Evolutionary conservation across 1,140 invertebrate genomes (phyloP).

Genomic region (Papilio xuthus): DNA sequence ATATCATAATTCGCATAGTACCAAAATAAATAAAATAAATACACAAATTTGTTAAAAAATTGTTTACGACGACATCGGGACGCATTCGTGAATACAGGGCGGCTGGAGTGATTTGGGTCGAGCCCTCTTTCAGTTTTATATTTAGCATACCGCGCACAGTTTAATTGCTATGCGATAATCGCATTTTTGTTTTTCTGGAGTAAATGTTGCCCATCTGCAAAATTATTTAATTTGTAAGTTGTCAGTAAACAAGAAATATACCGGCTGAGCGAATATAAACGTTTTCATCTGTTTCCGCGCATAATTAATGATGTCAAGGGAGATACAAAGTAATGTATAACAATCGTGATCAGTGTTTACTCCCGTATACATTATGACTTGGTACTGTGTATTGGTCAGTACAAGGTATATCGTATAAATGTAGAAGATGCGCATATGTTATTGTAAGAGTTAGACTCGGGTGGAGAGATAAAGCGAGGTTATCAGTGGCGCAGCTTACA

Average conservation of each 20-base stretch:
- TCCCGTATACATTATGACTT: background rate
- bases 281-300: background rate
- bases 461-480: background rate
- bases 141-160: background rate
- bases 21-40: background rate
- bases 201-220: background rate
- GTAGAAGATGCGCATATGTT: background rate
- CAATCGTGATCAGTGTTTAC: background rate
- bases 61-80: background rate
- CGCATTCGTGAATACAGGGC: constrained; percentile 2
- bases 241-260: background rate
- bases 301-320: background rate
- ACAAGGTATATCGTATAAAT: background rate
- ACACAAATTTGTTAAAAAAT: background rate
- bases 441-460: background rate
- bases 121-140: constrained; percentile 7
- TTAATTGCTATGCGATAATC: background rate
- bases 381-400: background rate
- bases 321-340: background rate
- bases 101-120: constrained; percentile 29
- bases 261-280: background rate
- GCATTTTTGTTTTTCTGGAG: background rate
- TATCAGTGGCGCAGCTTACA: background rate
- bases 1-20: background rate
- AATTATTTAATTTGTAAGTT: background rate